Evolutionary conservation across 2,113 vertebrate species (phyloP), one percentile per base, ranked within the genome.

Genomic region (Arvicanthis niloticus): DNA sequence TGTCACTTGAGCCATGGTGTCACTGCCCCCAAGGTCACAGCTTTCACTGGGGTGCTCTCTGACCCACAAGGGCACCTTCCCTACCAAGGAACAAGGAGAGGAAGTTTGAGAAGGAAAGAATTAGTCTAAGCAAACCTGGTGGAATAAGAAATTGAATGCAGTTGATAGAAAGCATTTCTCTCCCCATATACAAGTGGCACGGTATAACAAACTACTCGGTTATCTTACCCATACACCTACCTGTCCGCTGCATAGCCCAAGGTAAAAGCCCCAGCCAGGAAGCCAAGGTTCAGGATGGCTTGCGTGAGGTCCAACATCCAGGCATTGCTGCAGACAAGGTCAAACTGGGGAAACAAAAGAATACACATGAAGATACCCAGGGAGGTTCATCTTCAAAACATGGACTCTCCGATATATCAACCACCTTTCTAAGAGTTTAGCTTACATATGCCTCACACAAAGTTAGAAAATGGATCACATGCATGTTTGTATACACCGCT

Each of bases 281-380:
- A 99, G 1, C 99, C 99, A 82, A 99, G 97, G 75, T 99, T 99
- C 76, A 99, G 98, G 78, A 99, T 92, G 42, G 99, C 99, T 93
- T 99, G 99, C 76, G 98, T 99, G 98, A 99, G 96, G 97, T 99
- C 99, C 97, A 99, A 97, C 98, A 99, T 97, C 99, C 99, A 99
- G 1, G 98, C 98, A 12, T 99, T 98, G 13, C 95, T 88, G 15
- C 99, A 99, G 96, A 99, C 99, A 62, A 99, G 99, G 96, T 99
- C 98, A 91, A 99, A 99, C 99, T 99, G 98, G n/a, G 45, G 95
- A 92, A 96, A 96, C 31, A 94, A 96, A 98, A n/a, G 89, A 94
- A 97, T 3, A 4, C 15, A 60, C 19, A 6, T 97, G 31, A 22
- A 94, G 70, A 77, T 29, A 5, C 0, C 26, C 13, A 51, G 29